These are phyloP conservation scores for Crotalus helleri DNA, from an alignment of 2,113 vertebrate species.

Conservation along the genomic window DNA sequence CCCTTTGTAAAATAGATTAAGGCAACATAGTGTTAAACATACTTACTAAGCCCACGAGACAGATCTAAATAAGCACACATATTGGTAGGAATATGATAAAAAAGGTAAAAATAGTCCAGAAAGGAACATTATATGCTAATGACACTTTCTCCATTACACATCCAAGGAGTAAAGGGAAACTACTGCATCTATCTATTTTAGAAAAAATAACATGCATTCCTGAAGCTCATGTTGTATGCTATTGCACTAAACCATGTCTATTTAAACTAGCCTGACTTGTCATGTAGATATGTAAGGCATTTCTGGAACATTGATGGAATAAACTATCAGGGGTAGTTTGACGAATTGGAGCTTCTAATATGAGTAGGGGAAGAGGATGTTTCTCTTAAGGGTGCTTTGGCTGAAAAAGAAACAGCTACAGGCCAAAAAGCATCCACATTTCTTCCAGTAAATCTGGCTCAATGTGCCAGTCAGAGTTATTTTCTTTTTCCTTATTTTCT, in stretches of 20 bases:
- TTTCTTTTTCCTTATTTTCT: too few species aligned
- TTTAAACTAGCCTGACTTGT: neutral
- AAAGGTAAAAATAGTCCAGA: neutral
- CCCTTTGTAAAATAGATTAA: neutral
- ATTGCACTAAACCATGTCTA: neutral
- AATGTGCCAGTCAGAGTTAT: too few species aligned
- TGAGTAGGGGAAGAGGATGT: too few species aligned
- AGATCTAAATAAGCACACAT: neutral
- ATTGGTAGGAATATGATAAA: neutral
- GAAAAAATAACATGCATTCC: neutral
- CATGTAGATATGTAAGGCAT: neutral
- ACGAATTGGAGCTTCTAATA: neutral
- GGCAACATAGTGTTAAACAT: neutral
- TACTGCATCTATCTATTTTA: neutral
- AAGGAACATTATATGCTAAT: neutral
- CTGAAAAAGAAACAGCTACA: too few species aligned
- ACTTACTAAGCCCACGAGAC: neutral
- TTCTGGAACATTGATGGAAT: neutral
- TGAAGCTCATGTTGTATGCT: neutral
- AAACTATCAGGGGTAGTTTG: neutral
- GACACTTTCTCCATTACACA: neutral
- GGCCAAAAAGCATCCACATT: too few species aligned
- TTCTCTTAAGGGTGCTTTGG: too few species aligned
- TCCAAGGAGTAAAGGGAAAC: neutral
- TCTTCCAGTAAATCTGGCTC: too few species aligned